Evolutionary conservation across 2,113 vertebrate species (phyloP), one percentile per base, ranked within the genome.

Genomic region (Zingel zingel): DNA sequence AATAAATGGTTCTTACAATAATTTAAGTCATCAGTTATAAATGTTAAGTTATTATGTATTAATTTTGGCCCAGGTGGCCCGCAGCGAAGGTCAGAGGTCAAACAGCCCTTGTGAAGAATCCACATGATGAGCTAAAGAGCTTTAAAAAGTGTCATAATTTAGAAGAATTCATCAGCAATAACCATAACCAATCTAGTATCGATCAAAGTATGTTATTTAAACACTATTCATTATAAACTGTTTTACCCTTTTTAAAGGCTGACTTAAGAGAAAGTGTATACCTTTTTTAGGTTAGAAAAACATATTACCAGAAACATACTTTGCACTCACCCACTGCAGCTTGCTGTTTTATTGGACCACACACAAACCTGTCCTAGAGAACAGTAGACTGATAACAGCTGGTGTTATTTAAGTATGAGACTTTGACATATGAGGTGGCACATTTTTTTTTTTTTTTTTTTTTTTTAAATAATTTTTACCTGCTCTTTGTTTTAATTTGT

Each of bases 341-440:
- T 23, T 57, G 51, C 39, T 47, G 12, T 30, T 64, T 63, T 9
- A 50, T 0, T 36, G 0, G 36, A 59, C 54, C 9, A 15, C 18
- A 21, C 69, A 58, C 27, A 45, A 65, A n/a, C 23, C 27, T 14
- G 47, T 14, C 16, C 21, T 12, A 5, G 5, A 82, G 45, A 75
- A 19, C 25, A n/a, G n/a, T 15, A 14, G 23, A 39, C 23, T 39
- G 48, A 74, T 48, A 68, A 48, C 0, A 14, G 43, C 2, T 10
- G 30, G 8, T 25, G 71, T 79, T 48, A 25, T 8, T 13, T 4
- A 62, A 66, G 4, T 16, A 1, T 66, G 27, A 64, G 67, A 85
- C 75, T 77, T 61, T 65, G 73, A 36, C 19, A 82, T 50, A 63
- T 6, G 47, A 62, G 36, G 23, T 21, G 39, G 53, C 81, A 62